Conservation (phyloP, 2,797 vertebrate species). For the Rhinatrema bivittatum region DNA sequence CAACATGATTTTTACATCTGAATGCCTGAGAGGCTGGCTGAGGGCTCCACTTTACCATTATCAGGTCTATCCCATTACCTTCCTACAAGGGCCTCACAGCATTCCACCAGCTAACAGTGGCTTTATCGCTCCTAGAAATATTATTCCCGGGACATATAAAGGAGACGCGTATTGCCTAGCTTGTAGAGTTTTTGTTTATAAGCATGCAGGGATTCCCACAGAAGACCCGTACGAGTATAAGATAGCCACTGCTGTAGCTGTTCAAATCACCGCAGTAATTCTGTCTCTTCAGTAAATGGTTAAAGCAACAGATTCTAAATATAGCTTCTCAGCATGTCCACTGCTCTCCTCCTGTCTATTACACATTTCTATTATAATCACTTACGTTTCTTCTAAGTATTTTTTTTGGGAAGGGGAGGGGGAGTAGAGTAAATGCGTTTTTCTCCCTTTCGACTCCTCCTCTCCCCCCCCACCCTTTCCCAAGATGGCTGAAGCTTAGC, state of each 20-base stretch:
- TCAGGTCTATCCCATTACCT: background rate
- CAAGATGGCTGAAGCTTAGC: no score
- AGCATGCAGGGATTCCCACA: background rate
- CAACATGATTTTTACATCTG: background rate
- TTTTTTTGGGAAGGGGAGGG: no score
- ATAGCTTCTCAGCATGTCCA: background rate
- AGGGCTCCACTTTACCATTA: background rate
- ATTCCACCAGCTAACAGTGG: background rate
- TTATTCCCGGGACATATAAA: background rate
- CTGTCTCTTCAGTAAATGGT: constrained; percentile 15
- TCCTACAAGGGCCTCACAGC: background rate
- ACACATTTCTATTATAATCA: no score
- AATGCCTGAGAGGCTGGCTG: background rate
- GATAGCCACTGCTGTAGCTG: background rate
- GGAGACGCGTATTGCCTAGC: background rate
- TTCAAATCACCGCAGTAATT: constrained; percentile 2
- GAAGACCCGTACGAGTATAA: background rate
- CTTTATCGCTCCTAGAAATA: constrained; percentile 1
- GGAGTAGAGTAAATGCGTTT: no score
- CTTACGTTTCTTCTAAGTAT: no score
- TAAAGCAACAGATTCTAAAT: constrained; percentile 26
- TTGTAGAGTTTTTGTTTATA: background rate
- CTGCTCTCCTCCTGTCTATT: no score
- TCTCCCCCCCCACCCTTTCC: no score
- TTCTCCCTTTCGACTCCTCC: no score